These are phyloP conservation scores for Orientallactaga sibirica DNA, from an alignment of 2,797 vertebrate species.

Conservation along the genomic window DNA sequence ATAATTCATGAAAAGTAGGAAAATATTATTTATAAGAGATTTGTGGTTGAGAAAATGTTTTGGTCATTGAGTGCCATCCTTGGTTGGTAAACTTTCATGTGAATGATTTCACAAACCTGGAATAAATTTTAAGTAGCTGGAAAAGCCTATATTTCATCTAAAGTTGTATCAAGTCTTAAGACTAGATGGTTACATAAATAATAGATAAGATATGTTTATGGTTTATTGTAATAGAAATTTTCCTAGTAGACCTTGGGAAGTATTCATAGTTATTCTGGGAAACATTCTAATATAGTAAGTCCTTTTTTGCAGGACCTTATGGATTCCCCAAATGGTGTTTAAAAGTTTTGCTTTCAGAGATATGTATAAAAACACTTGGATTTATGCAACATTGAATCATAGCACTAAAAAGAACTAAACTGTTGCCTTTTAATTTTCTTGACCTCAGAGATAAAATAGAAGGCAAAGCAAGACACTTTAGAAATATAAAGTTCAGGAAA, in stretches of 20 bases:
- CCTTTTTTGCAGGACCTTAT: constrained; percentile 72
- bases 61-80: constrained; percentile 29
- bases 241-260: constrained; percentile 62
- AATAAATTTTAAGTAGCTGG: constrained; percentile 16
- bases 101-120: constrained; percentile 61
- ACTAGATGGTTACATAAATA: constrained; percentile 33
- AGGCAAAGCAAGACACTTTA: not conserved
- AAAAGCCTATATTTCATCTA: constrained; percentile 1
- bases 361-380: not conserved
- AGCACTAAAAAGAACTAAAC: not conserved
- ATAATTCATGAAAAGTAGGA: constrained; percentile 21
- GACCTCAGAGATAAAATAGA: not conserved
- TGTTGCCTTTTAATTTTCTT: constrained; percentile 5
- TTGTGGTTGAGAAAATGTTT: constrained; percentile 51
- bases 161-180: constrained; percentile 46
- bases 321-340: constrained; percentile 62
- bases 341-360: constrained; percentile 51
- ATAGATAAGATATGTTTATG: constrained; percentile 48
- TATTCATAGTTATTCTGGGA: constrained; percentile 78
- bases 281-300: constrained; percentile 64
- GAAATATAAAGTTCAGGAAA: not conserved
- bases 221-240: constrained; percentile 65
- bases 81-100: constrained; percentile 13
- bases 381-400: constrained; percentile 30
- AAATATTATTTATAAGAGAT: constrained; percentile 25